Conservation (phyloP, 53 echinoderm and acorn worm genomes). For the Astropecten irregularis region DNA sequence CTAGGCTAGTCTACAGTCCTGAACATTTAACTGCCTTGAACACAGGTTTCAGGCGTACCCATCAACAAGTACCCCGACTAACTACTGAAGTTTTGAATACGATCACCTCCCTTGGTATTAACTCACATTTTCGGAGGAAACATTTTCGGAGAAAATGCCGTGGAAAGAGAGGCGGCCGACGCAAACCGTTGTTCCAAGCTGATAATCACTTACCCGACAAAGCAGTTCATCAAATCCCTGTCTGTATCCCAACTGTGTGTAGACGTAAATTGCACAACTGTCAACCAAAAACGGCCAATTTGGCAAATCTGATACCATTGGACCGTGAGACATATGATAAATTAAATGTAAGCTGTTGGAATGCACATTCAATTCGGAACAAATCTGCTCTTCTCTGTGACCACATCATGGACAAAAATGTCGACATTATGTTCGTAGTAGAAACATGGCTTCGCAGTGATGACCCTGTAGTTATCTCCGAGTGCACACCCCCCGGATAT, state of each 20-base stretch:
- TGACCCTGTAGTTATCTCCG: slow-evolving; percentile 25
- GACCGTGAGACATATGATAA: not conserved
- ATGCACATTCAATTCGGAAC: slow-evolving; percentile 30
- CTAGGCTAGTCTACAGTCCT: no score
- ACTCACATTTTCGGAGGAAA: not conserved
- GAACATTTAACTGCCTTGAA: not conserved
- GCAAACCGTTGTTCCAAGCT: not conserved
- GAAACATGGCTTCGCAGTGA: slow-evolving; percentile 32
- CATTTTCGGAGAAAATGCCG: no score
- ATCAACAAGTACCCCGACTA: not conserved
- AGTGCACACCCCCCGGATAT: slow-evolving; percentile 45
- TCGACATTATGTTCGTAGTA: slow-evolving; percentile 20
- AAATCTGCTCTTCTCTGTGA: slow-evolving; percentile 19
- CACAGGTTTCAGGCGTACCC: not conserved
- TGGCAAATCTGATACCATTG: not conserved
- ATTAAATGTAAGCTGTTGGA: no score
- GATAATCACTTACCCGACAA: not conserved
- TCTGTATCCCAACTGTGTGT: not conserved
- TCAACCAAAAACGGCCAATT: not conserved
- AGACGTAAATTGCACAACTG: not conserved
- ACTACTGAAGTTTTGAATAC: not conserved
- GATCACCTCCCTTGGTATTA: not conserved
- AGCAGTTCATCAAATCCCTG: not conserved
- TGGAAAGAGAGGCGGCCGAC: not conserved
- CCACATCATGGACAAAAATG: slow-evolving; percentile 23